Evolutionary conservation across 2,888 invertebrate genomes (phyloP).

Genomic region (Epiblema foenella): DNA sequence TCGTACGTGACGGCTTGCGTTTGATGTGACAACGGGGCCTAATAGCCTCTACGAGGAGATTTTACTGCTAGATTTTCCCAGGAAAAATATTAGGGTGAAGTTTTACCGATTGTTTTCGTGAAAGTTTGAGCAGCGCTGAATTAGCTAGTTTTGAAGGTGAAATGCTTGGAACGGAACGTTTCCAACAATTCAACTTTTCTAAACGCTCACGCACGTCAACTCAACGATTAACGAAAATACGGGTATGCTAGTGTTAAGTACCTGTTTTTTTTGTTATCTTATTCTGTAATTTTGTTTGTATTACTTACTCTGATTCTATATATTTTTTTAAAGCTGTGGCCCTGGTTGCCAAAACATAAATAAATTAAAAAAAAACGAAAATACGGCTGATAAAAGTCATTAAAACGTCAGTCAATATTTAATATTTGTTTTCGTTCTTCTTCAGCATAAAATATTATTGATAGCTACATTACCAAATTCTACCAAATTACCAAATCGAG

Average conservation of each 20-base stretch:
- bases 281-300: too few relatives aligned
- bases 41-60: conserved; percentile 48
- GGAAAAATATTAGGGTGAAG: conserved; percentile 36
- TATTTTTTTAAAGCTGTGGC: too few relatives aligned
- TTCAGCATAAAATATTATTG: neutral
- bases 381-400: neutral
- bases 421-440: neutral
- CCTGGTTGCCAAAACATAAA: too few relatives aligned
- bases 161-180: conserved; percentile 36
- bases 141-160: neutral
- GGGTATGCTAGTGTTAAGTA: too few relatives aligned
- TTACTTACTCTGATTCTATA: too few relatives aligned
- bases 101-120: conserved; percentile 29
- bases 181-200: neutral
- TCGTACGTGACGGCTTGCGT: conserved; percentile 60
- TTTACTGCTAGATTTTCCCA: conserved; percentile 43
- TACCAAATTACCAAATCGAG: neutral
- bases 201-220: neutral
- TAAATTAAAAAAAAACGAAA: too few relatives aligned
- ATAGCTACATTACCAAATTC: neutral
- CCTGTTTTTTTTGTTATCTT: too few relatives aligned
- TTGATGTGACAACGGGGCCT: conserved; percentile 54
- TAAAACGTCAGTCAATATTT: conserved; percentile 12
- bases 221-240: neutral
- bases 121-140: conserved; percentile 33